Conservation (phyloP, 2,888 invertebrate species). For the Crematogaster levior region DNA sequence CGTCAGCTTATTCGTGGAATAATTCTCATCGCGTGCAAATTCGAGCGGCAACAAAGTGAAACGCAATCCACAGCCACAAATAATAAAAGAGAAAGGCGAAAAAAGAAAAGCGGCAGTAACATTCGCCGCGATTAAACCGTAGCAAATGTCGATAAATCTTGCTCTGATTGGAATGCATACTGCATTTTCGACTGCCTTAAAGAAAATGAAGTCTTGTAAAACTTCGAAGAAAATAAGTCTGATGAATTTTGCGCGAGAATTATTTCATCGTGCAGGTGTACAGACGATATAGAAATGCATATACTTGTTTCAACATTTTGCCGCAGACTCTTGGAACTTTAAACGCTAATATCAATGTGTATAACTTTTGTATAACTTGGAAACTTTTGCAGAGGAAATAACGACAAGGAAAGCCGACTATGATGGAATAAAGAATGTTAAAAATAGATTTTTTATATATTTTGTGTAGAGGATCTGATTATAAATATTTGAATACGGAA, state of each 20-base stretch:
- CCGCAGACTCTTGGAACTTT: neutral
- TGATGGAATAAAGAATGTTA: neutral
- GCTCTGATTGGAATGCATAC: neutral
- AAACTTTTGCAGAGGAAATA: constrained; percentile 6
- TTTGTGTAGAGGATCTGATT: neutral
- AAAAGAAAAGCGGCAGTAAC: constrained; percentile 7
- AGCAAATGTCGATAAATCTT: constrained; percentile 43
- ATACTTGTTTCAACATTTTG: neutral
- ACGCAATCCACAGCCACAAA: constrained; percentile 11
- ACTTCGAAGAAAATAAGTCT: constrained; percentile 36
- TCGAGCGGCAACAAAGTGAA: neutral
- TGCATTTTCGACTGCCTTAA: constrained; percentile 44
- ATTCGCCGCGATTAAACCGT: constrained; percentile 62
- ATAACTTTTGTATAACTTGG: constrained; percentile 10
- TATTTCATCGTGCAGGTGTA: neutral
- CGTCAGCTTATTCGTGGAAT: neutral
- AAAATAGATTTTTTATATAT: constrained; percentile 10
- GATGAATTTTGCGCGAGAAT: constrained; percentile 11
- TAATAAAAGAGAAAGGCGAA: constrained; percentile 7
- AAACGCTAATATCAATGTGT: neutral
- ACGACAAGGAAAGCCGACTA: constrained; percentile 7
- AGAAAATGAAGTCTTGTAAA: neutral
- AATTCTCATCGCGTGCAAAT: constrained; percentile 18
- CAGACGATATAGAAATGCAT: neutral
- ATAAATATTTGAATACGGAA: neutral